These are phyloP conservation scores for Sebastes minor DNA, from an alignment of 2,797 vertebrate genomes.

Conservation along the genomic window DNA sequence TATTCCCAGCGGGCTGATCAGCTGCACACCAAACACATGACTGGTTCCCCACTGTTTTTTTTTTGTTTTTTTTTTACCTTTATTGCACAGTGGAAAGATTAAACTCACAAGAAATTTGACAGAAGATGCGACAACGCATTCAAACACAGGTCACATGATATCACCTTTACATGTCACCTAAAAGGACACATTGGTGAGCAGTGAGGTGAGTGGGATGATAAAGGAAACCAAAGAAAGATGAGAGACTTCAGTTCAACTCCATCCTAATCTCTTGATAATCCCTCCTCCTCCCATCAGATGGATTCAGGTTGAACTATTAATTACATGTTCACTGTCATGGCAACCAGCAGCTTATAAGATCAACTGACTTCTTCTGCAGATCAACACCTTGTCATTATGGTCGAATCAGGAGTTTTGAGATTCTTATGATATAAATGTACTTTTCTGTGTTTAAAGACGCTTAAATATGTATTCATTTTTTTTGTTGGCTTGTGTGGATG, in stretches of 20 bases:
- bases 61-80: background rate
- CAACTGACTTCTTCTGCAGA: background rate
- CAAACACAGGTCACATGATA: background rate
- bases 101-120: background rate
- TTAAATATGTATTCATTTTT: background rate
- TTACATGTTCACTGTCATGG: conserved; percentile 7
- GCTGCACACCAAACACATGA: conserved; percentile 12
- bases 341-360: conserved; percentile 3
- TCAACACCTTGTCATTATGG: background rate
- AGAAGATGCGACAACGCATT: background rate
- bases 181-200: background rate
- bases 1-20: conserved; percentile 1
- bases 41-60: background rate
- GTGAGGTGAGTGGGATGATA: background rate
- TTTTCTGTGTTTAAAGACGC: background rate
- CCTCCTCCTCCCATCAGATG: background rate
- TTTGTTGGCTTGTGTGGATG: background rate
- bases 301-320: conserved; percentile 20
- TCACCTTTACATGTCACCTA: background rate
- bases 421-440: background rate
- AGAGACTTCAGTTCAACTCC: background rate
- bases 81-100: background rate
- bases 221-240: background rate
- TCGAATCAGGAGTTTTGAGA: background rate
- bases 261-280: conserved; percentile 18